These are phyloP conservation scores for Mugil cephalus DNA, from an alignment of 2,113 vertebrate species.

Conservation along the genomic window DNA sequence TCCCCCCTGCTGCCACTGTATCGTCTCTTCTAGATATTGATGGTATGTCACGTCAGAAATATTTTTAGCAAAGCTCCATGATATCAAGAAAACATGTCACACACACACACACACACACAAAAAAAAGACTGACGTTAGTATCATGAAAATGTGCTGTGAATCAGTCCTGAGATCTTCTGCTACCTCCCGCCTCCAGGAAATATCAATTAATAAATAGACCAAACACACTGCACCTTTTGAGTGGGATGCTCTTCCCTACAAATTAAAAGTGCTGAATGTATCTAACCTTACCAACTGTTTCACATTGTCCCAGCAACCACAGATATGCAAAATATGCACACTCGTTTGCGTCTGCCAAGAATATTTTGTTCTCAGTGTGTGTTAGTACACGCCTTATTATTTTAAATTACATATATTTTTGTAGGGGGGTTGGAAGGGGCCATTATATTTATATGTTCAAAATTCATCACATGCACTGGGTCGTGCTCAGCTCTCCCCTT, in stretches of 20 bases:
- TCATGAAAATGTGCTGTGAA: slow-evolving; percentile 24
- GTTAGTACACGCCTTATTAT: neutral
- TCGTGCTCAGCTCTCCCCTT: neutral
- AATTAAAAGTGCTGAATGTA: slow-evolving; percentile 31
- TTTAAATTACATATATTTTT: neutral
- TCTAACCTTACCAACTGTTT: slow-evolving; percentile 55
- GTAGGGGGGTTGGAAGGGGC: neutral
- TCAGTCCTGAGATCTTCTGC: neutral
- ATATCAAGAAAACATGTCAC: slow-evolving; percentile 11
- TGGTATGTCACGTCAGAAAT: slow-evolving; percentile 34
- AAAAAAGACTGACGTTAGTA: slow-evolving; percentile 7
- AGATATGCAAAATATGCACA: slow-evolving; percentile 61
- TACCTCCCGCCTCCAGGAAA: slow-evolving; percentile 39
- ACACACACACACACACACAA: neutral
- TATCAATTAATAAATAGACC: slow-evolving; percentile 52
- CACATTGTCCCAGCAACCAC: slow-evolving; percentile 38
- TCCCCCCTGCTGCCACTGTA: slow-evolving; percentile 32
- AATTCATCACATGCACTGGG: neutral
- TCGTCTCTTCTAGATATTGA: slow-evolving; percentile 28
- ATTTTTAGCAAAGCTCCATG: slow-evolving; percentile 37
- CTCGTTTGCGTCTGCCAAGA: slow-evolving; percentile 19
- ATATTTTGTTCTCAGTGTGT: neutral
- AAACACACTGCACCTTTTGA: slow-evolving; percentile 52
- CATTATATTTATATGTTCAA: neutral
- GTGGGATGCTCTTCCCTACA: slow-evolving; percentile 54